Evolutionary conservation across 2,113 vertebrate species (phyloP), one percentile per base, ranked within the genome.

Genomic region (Gulo gulo): DNA sequence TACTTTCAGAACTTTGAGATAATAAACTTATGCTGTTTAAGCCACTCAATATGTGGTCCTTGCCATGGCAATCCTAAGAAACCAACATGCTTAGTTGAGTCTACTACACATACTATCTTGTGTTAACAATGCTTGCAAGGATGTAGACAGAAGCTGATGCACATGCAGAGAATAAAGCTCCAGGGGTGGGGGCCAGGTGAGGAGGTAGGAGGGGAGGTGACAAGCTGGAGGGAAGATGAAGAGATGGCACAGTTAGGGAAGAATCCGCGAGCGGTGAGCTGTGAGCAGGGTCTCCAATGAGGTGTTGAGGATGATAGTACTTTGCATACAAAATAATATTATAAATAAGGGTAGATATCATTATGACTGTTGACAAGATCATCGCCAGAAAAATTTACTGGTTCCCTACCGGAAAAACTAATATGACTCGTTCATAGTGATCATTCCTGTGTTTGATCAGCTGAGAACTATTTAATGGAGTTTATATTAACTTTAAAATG

Each of bases 401-500:
- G 12, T 57, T 55, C 76, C 65, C 18, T 21, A 31, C 57, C 78
- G 69, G 57, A 88, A 92, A 94, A 97, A 85, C 15, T 34, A 7
- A 81, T 50, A 88, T 34, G 79, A 80, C 74, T 71, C 81, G 15
- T 65, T 95, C 90, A 87, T 93, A 92, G 36, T 94, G 86, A 94
- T 94, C 76, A 93, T 97, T 91, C 96, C 84, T 91, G 92, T 97
- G 91, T 94, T 97, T 81, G 55, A 94, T 92, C 94, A 97, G 29
- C 88, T 93, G 80, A 92, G 81, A 97, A 97, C 42, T 81, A 91
- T 88, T 95, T 95, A 94, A 80, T 81, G 10, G 81, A 71, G 85
- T 97, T 98, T 97, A 95, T 97, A 97, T 98, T 98, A 98, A 98
- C 98, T 96, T 85, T 71, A 69, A 81, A 95, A 94, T 96, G 97